Evolutionary conservation across 2,113 vertebrate genomes (phyloP).

Genomic region (Cynoglossus semilaevis): DNA sequence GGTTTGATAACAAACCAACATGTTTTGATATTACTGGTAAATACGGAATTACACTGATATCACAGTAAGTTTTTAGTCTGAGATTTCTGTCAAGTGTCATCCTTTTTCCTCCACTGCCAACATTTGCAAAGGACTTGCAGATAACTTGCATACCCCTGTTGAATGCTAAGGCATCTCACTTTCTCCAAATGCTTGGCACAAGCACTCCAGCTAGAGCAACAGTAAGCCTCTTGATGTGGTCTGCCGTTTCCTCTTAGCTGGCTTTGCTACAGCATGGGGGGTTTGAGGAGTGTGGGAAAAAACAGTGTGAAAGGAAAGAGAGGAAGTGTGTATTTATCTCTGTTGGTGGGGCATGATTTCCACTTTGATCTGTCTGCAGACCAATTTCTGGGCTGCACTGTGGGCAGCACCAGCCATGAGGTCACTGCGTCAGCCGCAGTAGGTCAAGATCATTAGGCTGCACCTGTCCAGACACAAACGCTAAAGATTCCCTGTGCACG

Average conservation of each 20-base stretch:
- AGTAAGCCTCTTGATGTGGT: constrained; percentile 74
- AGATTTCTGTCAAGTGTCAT: background rate
- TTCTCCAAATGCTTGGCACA: constrained; percentile 37
- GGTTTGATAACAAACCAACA: background rate
- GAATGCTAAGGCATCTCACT: constrained; percentile 32
- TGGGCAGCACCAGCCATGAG: constrained; percentile 36
- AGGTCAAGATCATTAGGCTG: constrained; percentile 7
- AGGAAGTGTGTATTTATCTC: constrained; percentile 80
- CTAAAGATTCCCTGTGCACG: background rate
- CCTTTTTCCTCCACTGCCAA: constrained; percentile 11
- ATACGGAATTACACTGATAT: too few relatives aligned
- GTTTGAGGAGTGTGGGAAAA: constrained; percentile 73
- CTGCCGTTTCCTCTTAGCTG: constrained; percentile 72
- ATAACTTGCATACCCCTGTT: constrained; percentile 28
- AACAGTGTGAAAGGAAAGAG: constrained; percentile 64
- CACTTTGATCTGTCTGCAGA: constrained; percentile 71
- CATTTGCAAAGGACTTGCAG: constrained; percentile 35
- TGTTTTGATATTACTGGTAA: too few relatives aligned
- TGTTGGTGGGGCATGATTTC: constrained; percentile 70
- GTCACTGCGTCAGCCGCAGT: constrained; percentile 44
- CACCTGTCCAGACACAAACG: constrained; percentile 37
- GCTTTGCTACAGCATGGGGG: constrained; percentile 41
- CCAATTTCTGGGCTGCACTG: constrained; percentile 37
- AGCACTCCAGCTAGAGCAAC: constrained; percentile 57
- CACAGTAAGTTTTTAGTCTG: too few relatives aligned